These are phyloP conservation scores for Pholis gunnellus DNA, from an alignment of 2,113 vertebrate species.

Conservation along the genomic window DNA sequence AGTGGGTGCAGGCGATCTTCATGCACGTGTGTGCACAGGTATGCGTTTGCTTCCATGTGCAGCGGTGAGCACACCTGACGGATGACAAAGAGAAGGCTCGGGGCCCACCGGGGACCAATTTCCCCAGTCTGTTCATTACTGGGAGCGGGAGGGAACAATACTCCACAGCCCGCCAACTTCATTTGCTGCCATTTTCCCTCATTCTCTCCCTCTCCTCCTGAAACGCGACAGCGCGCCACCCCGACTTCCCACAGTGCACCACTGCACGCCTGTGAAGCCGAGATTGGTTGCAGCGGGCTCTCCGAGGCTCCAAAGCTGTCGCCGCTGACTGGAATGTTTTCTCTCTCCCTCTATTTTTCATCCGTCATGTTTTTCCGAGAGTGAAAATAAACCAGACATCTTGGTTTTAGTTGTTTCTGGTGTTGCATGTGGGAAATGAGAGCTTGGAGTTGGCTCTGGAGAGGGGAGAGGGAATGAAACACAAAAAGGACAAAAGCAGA, in stretches of 20 bases:
- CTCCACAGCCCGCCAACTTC: constrained; percentile 71
- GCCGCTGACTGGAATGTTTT: constrained; percentile 62
- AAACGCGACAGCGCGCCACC: constrained; percentile 46
- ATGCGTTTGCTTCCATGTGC: constrained; percentile 24
- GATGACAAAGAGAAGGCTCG: constrained; percentile 53
- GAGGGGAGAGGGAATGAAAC: constrained; percentile 23
- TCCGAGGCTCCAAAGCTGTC: constrained; percentile 67
- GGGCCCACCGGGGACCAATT: constrained; percentile 69
- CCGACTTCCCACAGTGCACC: constrained; percentile 69
- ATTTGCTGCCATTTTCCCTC: constrained; percentile 77
- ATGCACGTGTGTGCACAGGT: constrained; percentile 20
- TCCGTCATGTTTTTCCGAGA: constrained; percentile 67
- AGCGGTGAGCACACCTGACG: constrained; percentile 56
- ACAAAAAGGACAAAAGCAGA: constrained; percentile 29
- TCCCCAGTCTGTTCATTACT: constrained; percentile 76
- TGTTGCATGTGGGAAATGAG: constrained; percentile 24
- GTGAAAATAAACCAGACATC: constrained; percentile 66
- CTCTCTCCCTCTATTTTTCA: constrained; percentile 63
- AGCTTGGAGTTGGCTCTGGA: constrained; percentile 36
- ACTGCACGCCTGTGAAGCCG: constrained; percentile 59
- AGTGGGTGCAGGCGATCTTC: not conserved
- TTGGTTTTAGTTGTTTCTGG: constrained; percentile 29
- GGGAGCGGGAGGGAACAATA: constrained; percentile 73
- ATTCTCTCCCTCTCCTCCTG: constrained; percentile 39
- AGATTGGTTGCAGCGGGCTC: constrained; percentile 74